Conservation (phyloP, 2,113 vertebrate genomes). For the Nycticryphes semicollaris region DNA sequence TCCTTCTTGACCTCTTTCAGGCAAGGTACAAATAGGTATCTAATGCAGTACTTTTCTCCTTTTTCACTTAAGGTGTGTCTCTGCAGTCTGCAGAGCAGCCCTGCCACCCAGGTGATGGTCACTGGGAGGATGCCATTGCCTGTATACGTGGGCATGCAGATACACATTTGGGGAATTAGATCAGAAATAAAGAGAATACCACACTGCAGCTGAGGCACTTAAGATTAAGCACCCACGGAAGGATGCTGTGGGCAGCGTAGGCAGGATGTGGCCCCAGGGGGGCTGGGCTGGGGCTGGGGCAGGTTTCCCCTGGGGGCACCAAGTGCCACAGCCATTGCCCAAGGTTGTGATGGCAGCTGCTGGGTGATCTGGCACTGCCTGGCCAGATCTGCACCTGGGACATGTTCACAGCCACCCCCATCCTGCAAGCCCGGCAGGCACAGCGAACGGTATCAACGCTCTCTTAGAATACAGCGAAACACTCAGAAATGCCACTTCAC, state of each 20-base stretch:
- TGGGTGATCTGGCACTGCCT: neutral
- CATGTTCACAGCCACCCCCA: neutral
- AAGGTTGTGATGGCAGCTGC: neutral
- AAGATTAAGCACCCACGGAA: neutral
- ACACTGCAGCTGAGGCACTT: neutral
- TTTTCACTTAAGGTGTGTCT: neutral
- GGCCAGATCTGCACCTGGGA: neutral
- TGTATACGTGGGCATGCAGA: fast-evolving
- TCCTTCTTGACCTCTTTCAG: neutral
- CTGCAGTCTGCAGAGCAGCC: neutral
- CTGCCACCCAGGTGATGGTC: neutral
- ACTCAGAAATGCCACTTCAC: neutral
- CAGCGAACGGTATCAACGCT: neutral
- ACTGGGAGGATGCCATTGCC: neutral
- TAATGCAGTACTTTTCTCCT: fast-evolving
- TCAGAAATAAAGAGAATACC: neutral
- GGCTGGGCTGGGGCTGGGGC: neutral
- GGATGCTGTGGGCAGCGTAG: neutral
- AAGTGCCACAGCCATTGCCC: neutral
- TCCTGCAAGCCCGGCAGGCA: neutral
- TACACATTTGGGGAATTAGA: neutral
- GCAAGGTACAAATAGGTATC: neutral
- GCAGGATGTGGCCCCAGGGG: neutral
- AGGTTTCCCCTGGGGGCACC: neutral
- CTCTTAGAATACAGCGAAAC: neutral